Evolutionary conservation across 1,140 invertebrate genomes (phyloP).

Genomic region (Meloidogyne hapla): DNA sequence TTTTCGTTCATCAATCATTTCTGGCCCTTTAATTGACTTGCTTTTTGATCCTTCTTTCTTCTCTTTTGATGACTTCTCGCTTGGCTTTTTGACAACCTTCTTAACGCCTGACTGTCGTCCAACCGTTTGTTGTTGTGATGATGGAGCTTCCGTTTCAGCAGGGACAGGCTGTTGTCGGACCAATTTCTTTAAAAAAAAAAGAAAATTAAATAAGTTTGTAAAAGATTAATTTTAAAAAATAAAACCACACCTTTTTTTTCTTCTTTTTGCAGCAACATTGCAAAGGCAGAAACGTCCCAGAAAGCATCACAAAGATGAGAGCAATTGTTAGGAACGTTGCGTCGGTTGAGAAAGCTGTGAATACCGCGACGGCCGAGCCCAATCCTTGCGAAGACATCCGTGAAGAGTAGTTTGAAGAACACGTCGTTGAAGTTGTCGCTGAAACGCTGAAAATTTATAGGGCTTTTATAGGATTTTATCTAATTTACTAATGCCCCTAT

Average conservation of each 20-base stretch:
- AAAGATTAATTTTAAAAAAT: background rate
- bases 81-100: background rate
- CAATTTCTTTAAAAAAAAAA: background rate
- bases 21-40: background rate
- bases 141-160: background rate
- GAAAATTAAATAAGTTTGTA: background rate
- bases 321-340: background rate
- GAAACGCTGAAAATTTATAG: too few species aligned
- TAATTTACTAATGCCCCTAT: too few species aligned
- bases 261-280: background rate
- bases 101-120: background rate
- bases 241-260: background rate
- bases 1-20: background rate
- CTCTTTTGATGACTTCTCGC: background rate
- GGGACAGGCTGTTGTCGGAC: background rate
- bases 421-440: too few species aligned
- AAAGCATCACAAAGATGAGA: background rate
- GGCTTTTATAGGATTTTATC: too few species aligned
- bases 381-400: background rate
- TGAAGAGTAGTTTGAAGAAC: background rate
- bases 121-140: background rate
- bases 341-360: background rate
- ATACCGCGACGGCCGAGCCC: background rate
- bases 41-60: slow-evolving; percentile 5
- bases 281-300: background rate